Base-by-base conservation (phyloP, 2,797 vertebrate genomes). In the Danio jaintianensis region DNA sequence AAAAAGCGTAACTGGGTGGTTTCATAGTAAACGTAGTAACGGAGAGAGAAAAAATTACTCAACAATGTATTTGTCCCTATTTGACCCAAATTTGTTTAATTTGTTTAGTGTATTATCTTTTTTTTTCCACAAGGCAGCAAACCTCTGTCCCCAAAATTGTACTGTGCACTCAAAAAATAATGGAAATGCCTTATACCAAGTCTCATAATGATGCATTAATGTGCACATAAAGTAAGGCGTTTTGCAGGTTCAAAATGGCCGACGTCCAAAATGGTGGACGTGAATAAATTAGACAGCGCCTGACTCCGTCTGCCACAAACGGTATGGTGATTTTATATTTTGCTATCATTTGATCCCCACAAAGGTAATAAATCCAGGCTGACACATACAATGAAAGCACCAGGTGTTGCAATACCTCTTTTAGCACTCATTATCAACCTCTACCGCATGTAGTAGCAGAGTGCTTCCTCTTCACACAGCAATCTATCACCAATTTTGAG, bases 321-420 rank as follows among this genome's bases (percentile, higher is more conserved):
- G 29, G 29, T 29, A 1, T 16, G 15, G 36, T 61, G 36, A 38
- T 61, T 29, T 16, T 13, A 36, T 59, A 36, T 61, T 40, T 52
- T 18, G 18, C 29, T n/a, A 53, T 20, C 0, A 53, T 40, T 53
- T 42, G 36, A 38, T 56, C 52, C n/a, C 18, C 38, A 56, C 18
- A 22, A 71, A 12, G 29, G 36, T 18, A 70, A 1, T 8, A 42
- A 53, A 70, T 53, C 6, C 36, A 42, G 0, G 36, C 16, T 10
- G 0, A 38, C 11, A 20, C 20, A 38, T 12, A 20, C n/a, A 22
- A 18, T 20, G 36, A 16, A 67, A 78, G 43, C 42, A 59, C 29
- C 16, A 68, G 75, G 64, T 68, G 50, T 29, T 47, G 52, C 9
- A 48, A 47, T 16, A 36, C 22, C 52, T 67, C 62, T 18, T 67